Base-by-base conservation (phyloP, 2,888 invertebrate genomes). In the Hedychridium roseum region DNA sequence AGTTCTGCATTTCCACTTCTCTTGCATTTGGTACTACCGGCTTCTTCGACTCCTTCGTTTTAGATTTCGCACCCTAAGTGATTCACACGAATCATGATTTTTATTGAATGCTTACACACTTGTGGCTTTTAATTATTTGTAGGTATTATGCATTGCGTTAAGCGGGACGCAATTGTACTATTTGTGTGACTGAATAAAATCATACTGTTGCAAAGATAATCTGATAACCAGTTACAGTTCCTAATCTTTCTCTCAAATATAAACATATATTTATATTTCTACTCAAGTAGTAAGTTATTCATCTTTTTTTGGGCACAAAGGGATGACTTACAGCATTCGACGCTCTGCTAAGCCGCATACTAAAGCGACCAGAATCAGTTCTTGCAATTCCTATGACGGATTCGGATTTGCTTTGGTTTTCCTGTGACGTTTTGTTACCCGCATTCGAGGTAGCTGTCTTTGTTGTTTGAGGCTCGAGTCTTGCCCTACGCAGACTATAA, bases 1-100 rank as follows among this genome's bases (percentile, higher is more conserved):
- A 97, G 81, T 96, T 96, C 78, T 94, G 94, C 83, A 94, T 88
- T 74, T 92, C 91, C 2, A 88, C 87, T 78, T 94, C 94, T 76
- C 88, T 86, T 37, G 87, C 82, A 2, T 88, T 87, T 6, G 89
- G 80, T 0, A 87, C 27, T n/a, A 45, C 37, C 6, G 61, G 57
- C 28, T 72, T 72, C 18, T 70, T 72, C 11, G 49, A 30, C 39
- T 72, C 71, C 39, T 71, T 73, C 30, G 60, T 44, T 48, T 71
- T 73, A 15, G 48, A 35, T 43, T 70, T 73, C 28, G 55, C 38
- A 11, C 51, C 50, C 71, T 70, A 15, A 4, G n/a, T n/a, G n/a
- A n/a, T n/a, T n/a, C n/a, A n/a, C n/a, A n/a, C n/a, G n/a, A n/a
- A n/a, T n/a, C n/a, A n/a, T n/a, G n/a, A n/a, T n/a, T n/a, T n/a